Evolutionary conservation across 2,888 invertebrate genomes (phyloP).

Genomic region (Lepidochrysops patricia): DNA sequence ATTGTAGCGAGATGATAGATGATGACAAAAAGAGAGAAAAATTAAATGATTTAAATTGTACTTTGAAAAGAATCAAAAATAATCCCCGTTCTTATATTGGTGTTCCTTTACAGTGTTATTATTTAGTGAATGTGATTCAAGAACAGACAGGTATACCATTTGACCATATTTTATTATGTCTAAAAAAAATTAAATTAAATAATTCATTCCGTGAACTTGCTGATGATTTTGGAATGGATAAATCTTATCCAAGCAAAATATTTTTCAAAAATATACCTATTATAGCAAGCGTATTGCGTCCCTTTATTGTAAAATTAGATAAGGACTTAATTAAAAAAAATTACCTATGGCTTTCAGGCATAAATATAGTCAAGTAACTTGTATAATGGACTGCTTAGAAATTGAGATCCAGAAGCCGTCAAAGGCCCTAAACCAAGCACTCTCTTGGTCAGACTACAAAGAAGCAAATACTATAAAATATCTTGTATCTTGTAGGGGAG

Average conservation of each 20-base stretch:
- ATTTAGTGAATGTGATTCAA: conserved; percentile 18
- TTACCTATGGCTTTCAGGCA: conserved; percentile 31
- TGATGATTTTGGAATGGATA: conserved; percentile 19
- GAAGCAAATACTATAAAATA: conserved; percentile 31
- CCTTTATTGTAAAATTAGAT: conserved; percentile 24
- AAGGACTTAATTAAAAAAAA: conserved; percentile 20
- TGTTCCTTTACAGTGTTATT: conserved; percentile 18
- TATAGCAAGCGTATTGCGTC: conserved; percentile 24
- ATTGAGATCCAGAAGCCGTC: conserved; percentile 40
- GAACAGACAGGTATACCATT: conserved; percentile 14
- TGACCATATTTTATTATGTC: conserved; percentile 18
- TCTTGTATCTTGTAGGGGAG: conserved; percentile 27
- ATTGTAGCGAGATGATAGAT: not conserved
- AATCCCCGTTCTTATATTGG: conserved; percentile 18
- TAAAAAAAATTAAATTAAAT: conserved; percentile 22
- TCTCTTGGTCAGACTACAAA: conserved; percentile 41
- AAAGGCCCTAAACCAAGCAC: conserved; percentile 32
- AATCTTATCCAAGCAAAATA: conserved; percentile 17
- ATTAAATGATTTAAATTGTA: not conserved
- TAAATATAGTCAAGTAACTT: conserved; percentile 29
- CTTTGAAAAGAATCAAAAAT: conserved; percentile 10
- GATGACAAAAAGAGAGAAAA: not conserved
- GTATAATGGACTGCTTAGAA: conserved; percentile 41
- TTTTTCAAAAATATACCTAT: conserved; percentile 24
- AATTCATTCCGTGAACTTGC: conserved; percentile 18